phyloP scores from a whole-genome alignment of 2,888 invertebrate genomes.

The Papilio elwesi region DNA sequence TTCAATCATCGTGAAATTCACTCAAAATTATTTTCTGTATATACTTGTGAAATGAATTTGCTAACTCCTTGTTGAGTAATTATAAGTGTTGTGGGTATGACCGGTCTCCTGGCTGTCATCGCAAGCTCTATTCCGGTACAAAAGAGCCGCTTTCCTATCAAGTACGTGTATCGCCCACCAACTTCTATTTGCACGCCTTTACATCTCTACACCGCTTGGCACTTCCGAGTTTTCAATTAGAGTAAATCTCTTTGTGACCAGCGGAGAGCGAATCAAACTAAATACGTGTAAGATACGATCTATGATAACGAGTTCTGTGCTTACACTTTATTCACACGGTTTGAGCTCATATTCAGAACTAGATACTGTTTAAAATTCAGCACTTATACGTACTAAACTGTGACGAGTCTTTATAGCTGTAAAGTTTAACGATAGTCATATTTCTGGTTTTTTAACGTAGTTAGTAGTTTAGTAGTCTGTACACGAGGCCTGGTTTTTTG shows the following conservation, averaged over 20 bases:
- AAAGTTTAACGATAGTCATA: constrained; percentile 3
- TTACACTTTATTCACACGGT: neutral
- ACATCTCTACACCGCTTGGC: constrained; percentile 46
- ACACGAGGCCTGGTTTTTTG: neutral
- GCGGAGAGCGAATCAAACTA: neutral
- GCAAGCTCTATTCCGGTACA: constrained; percentile 37
- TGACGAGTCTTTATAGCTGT: neutral
- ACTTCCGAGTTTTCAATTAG: constrained; percentile 63
- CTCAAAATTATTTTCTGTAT: neutral
- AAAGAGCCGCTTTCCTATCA: constrained; percentile 43
- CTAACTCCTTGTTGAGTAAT: constrained; percentile 9
- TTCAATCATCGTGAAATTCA: neutral
- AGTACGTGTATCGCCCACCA: constrained; percentile 45
- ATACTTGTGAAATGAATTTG: neutral
- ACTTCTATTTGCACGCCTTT: constrained; percentile 47
- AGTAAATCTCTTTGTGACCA: constrained; percentile 41
- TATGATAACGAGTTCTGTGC: neutral
- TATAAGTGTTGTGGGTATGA: neutral
- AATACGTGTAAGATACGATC: constrained; percentile 23
- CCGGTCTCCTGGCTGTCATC: constrained; percentile 21
- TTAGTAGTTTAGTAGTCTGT: no score
- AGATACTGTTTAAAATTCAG: constrained; percentile 7
- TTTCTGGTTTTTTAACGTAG: neutral
- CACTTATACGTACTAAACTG: neutral
- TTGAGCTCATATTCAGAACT: neutral